Evolutionary conservation across 2,113 vertebrate genomes (phyloP).

Genomic region (Butorides virescens): DNA sequence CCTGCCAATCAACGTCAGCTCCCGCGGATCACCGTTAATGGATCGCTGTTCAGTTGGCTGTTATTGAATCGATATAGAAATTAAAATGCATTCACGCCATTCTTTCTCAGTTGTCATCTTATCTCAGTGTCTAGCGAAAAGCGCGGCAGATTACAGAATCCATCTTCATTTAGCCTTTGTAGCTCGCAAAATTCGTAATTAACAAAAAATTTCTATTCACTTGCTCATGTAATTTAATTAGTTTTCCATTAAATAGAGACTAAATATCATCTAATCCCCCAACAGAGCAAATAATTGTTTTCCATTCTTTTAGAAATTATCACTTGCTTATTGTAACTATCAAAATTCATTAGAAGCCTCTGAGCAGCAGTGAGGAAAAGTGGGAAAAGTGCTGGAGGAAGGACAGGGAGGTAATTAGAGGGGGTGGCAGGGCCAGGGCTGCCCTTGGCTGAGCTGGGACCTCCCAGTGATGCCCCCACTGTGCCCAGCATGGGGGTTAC

Average conservation of each 20-base stretch:
- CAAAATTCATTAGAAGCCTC: not conserved
- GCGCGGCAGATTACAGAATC: not conserved
- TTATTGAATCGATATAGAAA: not conserved
- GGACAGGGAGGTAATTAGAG: not conserved
- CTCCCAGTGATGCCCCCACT: rapidly evolving
- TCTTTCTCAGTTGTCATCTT: not conserved
- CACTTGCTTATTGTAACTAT: not conserved
- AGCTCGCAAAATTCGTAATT: constrained; percentile 33
- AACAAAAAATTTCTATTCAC: constrained; percentile 39
- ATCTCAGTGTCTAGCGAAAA: not conserved
- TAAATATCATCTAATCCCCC: constrained; percentile 47
- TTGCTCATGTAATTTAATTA: constrained; percentile 63
- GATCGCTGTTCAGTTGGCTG: not conserved
- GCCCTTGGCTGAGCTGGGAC: not conserved
- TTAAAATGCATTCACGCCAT: not conserved
- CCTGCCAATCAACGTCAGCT: not conserved
- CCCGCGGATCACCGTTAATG: not conserved
- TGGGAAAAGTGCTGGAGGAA: not conserved
- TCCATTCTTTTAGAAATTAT: constrained; percentile 18
- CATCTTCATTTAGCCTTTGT: constrained; percentile 12
- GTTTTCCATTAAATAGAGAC: constrained; percentile 33
- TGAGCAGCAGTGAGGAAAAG: not conserved
- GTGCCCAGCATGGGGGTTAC: rapidly evolving
- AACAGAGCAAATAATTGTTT: constrained; percentile 65
- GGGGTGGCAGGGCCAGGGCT: not conserved